Evolutionary conservation across 1,140 invertebrate genomes (phyloP).

Genomic region (Drosophila kepulauana): DNA sequence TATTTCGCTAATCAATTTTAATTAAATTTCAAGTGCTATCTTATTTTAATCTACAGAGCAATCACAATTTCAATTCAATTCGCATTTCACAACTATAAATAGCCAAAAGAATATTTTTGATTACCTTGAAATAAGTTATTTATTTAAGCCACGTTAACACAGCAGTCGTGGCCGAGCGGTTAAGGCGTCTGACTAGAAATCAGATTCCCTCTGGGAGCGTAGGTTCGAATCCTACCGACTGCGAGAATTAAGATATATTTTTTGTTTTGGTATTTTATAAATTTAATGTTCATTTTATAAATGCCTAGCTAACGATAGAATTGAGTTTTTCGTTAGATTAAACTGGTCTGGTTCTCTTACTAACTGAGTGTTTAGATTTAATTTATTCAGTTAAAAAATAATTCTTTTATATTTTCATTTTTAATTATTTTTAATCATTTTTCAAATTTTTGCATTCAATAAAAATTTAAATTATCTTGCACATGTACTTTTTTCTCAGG

Average conservation of each 20-base stretch:
- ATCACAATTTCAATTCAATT: no score
- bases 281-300: no score
- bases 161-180: constrained; percentile 93
- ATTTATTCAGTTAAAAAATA: no score
- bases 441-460: no score
- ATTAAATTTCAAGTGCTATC: not conserved
- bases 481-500: no score
- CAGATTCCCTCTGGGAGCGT: constrained; percentile 94
- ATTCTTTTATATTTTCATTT: no score
- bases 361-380: no score
- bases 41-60: not conserved
- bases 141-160: not conserved
- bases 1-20: not conserved
- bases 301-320: no score
- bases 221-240: constrained; percentile 94
- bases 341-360: no score
- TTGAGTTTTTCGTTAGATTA: no score
- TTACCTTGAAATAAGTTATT: not conserved
- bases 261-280: not conserved
- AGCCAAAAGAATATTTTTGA: not conserved
- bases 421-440: no score
- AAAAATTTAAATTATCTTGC: no score
- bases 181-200: constrained; percentile 95
- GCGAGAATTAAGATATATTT: constrained; percentile 82
- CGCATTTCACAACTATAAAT: not conserved